Percentiles rank a stretch among this genome's conserved stretches.
Evolutionary conservation across 1,140 invertebrate species (phyloP).

Genomic region (Drosophila elegans): DNA sequence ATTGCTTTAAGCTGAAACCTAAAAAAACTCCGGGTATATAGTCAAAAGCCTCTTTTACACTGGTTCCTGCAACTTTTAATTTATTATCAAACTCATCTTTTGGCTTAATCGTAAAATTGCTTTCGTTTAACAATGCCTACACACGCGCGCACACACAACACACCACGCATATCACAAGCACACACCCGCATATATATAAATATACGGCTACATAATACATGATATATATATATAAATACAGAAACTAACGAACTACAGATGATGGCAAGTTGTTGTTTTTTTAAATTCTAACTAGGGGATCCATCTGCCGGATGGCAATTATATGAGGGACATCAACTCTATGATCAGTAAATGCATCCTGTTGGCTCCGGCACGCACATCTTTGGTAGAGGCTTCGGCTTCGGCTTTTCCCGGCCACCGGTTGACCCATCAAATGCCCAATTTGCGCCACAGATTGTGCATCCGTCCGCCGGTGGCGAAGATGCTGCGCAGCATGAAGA

Average conservation of each 20-base stretch:
- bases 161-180: constrained; percentile 14
- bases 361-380: constrained; percentile 31
- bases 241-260: constrained; percentile 27
- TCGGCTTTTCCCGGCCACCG: background rate
- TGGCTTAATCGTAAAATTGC: constrained; percentile 40
- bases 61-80: constrained; percentile 18
- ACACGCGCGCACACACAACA: constrained; percentile 4
- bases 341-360: constrained; percentile 5
- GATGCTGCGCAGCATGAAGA: constrained; percentile 88
- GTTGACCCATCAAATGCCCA: constrained; percentile 70
- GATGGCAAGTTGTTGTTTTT: constrained; percentile 29
- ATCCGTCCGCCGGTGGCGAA: constrained; percentile 88
- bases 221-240: background rate
- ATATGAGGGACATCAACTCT: background rate
- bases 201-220: constrained; percentile 18
- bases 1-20: no score
- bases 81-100: constrained; percentile 32
- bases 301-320: constrained; percentile 4
- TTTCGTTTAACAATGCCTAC: constrained; percentile 28
- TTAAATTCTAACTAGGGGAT: constrained; percentile 31
- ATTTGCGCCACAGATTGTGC: constrained; percentile 86
- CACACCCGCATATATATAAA: constrained; percentile 16
- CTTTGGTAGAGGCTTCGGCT: constrained; percentile 55
- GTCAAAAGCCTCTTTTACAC: background rate
- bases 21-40: background rate